Base-by-base conservation (phyloP, 2,888 invertebrate genomes). In the Nomada fabriciana region DNA sequence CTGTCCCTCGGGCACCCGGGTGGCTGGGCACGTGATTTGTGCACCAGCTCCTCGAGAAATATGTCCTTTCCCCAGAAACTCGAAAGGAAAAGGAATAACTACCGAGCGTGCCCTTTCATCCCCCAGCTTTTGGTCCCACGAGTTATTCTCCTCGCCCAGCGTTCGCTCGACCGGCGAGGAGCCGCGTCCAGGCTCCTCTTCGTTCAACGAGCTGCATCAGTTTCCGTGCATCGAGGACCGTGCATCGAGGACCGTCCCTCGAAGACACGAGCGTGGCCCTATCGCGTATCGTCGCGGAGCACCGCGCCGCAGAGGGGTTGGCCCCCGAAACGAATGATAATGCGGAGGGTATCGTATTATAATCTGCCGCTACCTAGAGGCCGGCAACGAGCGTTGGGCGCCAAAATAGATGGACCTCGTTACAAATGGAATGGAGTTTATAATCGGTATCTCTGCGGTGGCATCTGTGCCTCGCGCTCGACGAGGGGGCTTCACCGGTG, bases 361-460 rank as follows among this genome's bases (percentile, higher is more conserved):
- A 91, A 91, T 92, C 91, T 89, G 88, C 87, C 85, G 91, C 91
- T 92, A 92, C 91, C 89, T 91, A 91, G 89, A 85, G 86, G 85
- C 84, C 84, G 85, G n/a, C 88, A 87, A 88, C 86, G 82, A 86
- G 84, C 83, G 86, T 84, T 86, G 91, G 91, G 90, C 92, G 93
- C 92, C 92, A 91, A 93, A 93, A 93, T 93, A 93, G 92, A 93
- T 93, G 93, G 92, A 92, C 89, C 93, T 93, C 92, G 93, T 93
- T 93, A 93, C 93, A 93, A 93, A 93, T 93, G 93, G 91, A 93
- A 93, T 93, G 93, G 93, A 93, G 91, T 93, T 93, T 92, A 93
- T 93, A 93, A 93, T 93, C 91, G 90, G 92, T 93, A 93, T 93
- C 93, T 93, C 90, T 83, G 83, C 87, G 89, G 90, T 91, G 91